These are phyloP conservation scores for Nemotelus pantherinus DNA, from an alignment of 2,888 invertebrate genomes.

Conservation along the genomic window DNA sequence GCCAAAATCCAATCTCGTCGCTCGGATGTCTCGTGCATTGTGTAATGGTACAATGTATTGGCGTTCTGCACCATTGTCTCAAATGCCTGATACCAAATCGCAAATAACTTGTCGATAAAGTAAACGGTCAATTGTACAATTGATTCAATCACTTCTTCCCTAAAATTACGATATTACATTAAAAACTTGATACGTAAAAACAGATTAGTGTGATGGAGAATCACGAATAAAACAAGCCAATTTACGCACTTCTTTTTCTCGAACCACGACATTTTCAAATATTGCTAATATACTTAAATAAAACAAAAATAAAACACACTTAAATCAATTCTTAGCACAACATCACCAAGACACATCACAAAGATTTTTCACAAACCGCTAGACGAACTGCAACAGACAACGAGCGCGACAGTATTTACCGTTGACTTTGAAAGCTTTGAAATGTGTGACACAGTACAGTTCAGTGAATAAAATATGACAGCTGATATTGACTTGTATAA, in stretches of 20 bases:
- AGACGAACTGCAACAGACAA: too few species aligned
- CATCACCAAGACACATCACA: not conserved
- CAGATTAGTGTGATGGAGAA: too few species aligned
- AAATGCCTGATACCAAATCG: constrained; percentile 60
- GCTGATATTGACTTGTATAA: too few species aligned
- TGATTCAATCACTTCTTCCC: constrained; percentile 44
- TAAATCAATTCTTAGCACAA: too few species aligned
- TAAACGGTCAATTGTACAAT: constrained; percentile 57
- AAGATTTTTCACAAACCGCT: not conserved
- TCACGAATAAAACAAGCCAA: not conserved
- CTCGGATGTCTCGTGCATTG: constrained; percentile 70
- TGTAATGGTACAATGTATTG: constrained; percentile 70
- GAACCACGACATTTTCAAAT: constrained; percentile 34
- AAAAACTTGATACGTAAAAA: too few species aligned
- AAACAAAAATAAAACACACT: too few species aligned
- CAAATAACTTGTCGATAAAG: constrained; percentile 55
- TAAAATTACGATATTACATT: not conserved
- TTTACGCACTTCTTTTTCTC: not conserved
- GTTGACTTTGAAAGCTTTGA: not conserved
- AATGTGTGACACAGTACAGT: too few species aligned
- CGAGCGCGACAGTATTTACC: not conserved
- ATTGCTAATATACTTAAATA: too few species aligned
- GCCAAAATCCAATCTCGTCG: constrained; percentile 67
- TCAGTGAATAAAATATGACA: too few species aligned
- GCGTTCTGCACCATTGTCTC: constrained; percentile 61